Percentiles rank a stretch among this genome's conserved stretches.
Evolutionary conservation across 2,797 vertebrate genomes (phyloP).

Genomic region (Buphagus erythrorhynchus): DNA sequence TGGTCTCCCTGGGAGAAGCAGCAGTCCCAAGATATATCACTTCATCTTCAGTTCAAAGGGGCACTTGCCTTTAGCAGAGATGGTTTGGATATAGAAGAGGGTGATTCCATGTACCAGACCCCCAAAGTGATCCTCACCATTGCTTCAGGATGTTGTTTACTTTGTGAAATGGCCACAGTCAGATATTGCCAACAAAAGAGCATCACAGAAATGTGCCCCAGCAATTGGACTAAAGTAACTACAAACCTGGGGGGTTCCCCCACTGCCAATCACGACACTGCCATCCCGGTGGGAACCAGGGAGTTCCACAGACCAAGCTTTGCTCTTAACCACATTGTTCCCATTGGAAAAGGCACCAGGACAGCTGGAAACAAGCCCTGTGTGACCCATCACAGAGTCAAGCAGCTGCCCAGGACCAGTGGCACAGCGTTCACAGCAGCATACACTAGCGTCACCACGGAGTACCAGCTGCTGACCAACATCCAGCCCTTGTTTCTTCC

Average conservation of each 20-base stretch:
- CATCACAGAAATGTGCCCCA: neutral
- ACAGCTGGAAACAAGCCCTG: neutral
- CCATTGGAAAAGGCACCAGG: neutral
- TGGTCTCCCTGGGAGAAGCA: neutral
- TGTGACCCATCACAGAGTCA: neutral
- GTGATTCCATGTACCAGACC: neutral
- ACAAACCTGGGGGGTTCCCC: fast-evolving
- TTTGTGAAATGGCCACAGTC: neutral
- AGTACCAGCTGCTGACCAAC: neutral
- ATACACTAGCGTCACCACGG: fast-evolving
- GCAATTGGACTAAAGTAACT: neutral
- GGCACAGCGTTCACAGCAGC: neutral
- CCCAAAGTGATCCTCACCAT: neutral
- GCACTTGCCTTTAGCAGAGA: neutral
- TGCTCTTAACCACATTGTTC: neutral
- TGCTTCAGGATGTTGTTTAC: fast-evolving
- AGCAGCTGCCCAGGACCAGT: neutral
- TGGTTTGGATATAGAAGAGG: neutral
- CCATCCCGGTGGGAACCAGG: neutral
- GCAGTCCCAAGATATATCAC: neutral
- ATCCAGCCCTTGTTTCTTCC: neutral
- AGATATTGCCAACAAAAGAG: neutral
- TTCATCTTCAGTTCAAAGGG: neutral
- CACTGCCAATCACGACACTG: neutral
- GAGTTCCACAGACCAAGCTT: neutral